Evolutionary conservation across 2,113 vertebrate species (phyloP).

Genomic region (Lethenteron reissneri): DNA sequence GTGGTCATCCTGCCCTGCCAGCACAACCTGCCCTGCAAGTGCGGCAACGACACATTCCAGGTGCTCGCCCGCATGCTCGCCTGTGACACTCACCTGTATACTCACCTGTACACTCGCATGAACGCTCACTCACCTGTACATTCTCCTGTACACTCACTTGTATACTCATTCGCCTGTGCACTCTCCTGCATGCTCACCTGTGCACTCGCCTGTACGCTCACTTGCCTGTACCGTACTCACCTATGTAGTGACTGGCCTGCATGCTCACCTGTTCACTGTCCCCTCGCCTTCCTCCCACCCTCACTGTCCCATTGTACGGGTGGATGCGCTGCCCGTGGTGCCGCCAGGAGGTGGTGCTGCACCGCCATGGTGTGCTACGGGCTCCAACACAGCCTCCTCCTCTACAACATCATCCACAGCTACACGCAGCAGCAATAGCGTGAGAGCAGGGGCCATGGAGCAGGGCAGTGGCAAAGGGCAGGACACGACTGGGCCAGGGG

Average conservation of each 20-base stretch:
- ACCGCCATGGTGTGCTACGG: slow-evolving; percentile 77
- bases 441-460: slow-evolving; percentile 20
- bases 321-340: slow-evolving; percentile 77
- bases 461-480: too few relatives aligned
- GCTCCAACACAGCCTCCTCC: slow-evolving; percentile 71
- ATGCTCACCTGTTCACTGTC: neutral
- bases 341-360: slow-evolving; percentile 80
- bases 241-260: too few relatives aligned
- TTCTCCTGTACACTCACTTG: too few relatives aligned
- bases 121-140: too few relatives aligned
- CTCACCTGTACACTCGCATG: too few relatives aligned
- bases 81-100: too few relatives aligned
- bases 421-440: slow-evolving; percentile 51
- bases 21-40: slow-evolving; percentile 83
- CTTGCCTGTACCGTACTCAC: too few relatives aligned
- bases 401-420: slow-evolving; percentile 91
- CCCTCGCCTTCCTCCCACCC: slow-evolving; percentile 32
- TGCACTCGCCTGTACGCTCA: too few relatives aligned
- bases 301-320: slow-evolving; percentile 25
- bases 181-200: too few relatives aligned
- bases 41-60: slow-evolving; percentile 74
- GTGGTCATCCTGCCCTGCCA: slow-evolving; percentile 95
- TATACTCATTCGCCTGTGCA: too few relatives aligned
- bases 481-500: too few relatives aligned
- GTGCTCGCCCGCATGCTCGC: slow-evolving; percentile 13